Evolutionary conservation across 1,140 invertebrate genomes (phyloP), one percentile per base, ranked within the genome.

Genomic region (Drosophila bifasciata): DNA sequence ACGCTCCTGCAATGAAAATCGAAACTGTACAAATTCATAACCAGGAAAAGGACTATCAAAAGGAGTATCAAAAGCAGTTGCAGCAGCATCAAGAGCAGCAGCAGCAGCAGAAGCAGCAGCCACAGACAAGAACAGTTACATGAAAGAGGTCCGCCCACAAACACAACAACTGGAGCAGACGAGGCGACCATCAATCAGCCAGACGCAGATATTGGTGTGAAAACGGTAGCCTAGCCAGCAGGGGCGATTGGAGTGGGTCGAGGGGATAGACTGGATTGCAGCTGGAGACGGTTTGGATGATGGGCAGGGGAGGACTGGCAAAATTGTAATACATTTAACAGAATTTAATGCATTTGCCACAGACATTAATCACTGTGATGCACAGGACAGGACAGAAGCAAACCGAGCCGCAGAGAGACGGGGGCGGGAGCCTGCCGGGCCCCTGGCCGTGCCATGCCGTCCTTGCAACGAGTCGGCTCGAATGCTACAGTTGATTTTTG

Each of bases 291-390:
- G 32, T 13, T 13, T 13, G 32, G 32, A 5, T 36, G 32, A 36
- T 36, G 32, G 45, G 41, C 6, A n/a, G 40, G 48, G 32, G 58
- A 63, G 49, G 25, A 57, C 61, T 88, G 78, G 78, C 79, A 85
- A 89, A 89, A 89, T 89, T 89, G 86, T 89, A 89, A 89, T 89
- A 89, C 86, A 89, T 89, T 89, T 89, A 89, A 89, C 78, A 86
- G 86, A 89, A 89, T 89, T 89, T 89, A 89, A 89, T 89, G 86
- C 86, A 89, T 89, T 89, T 89, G 86, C 86, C 86, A 89, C 86
- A 89, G 80, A 89, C 86, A 89, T 89, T 89, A 89, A 89, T 89
- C 86, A 89, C 86, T 89, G 80, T 85, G 86, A 89, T 89, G 86
- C 86, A 89, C 80, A 88, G 81, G 64, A 74, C 79, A 83, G 68